Base-by-base conservation (phyloP, 2,888 invertebrate species). In the Galeruca laticollis region DNA sequence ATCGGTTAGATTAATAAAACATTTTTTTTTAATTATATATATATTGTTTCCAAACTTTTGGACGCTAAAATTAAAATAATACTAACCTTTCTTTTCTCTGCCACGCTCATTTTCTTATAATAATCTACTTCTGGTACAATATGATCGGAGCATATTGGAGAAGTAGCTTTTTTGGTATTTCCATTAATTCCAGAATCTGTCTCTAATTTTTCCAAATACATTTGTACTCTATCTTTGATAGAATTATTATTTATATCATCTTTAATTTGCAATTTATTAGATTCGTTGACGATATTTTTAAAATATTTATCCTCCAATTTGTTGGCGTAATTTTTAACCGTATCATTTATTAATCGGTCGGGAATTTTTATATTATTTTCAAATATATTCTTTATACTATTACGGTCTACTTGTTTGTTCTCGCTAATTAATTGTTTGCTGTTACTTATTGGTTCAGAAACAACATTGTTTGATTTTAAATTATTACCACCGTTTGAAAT, bases 281-380 rank as follows among this genome's bases (percentile, higher is more conserved):
- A 59, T 51, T 59, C 66, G 15, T 67, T 69, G 0, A 60, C 15
- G 49, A 67, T 70, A 47, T 72, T 72, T 63, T 73, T 72, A 13
- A 71, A 71, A 61, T 72, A 72, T 67, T 74, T 74, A 20, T 52
- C 57, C 26, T 71, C 60, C 33, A 69, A 49, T 1, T 47, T 47
- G 49, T 43, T 37, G 2, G 72, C 0, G n/a, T n/a, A 31, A 20
- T 21, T 4, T 56, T 49, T n/a, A 40, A 57, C 49, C 8, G 57
- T 21, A 18, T 4, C 10, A n/a, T 59, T 81, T 82, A 52, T 81
- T 82, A 59, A 83, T 75, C 65, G 86, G 86, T 77, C 84, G 85
- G 76, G 86, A 82, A 80, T 87, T 87, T 62, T 86, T 85, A 61
- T 87, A 77, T 33, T 87, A 87, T 80, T 88, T 15, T 63, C 63